Conservation (phyloP, 2,797 vertebrate species). For the Pteropus rufus region DNA sequence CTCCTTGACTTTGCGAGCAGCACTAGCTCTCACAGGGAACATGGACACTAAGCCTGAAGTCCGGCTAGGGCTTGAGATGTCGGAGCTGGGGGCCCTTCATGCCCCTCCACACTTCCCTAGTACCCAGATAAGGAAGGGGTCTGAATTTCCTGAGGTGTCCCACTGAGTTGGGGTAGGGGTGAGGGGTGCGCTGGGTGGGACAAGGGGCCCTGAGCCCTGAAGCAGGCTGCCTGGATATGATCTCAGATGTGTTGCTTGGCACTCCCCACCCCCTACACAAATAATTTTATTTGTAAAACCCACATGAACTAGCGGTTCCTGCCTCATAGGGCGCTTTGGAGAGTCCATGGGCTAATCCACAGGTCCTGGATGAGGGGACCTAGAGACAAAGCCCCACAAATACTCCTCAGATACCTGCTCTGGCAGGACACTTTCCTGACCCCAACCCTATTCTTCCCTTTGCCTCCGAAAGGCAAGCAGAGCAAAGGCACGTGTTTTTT, state of each 20-base stretch:
- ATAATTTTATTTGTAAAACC: not conserved
- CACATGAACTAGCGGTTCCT: not conserved
- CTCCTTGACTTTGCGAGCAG: not conserved
- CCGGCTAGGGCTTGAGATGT: not conserved
- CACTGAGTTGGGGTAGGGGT: not conserved
- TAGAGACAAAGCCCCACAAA: not conserved
- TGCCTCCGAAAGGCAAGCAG: not conserved
- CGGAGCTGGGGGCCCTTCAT: not conserved
- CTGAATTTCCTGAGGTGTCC: not conserved
- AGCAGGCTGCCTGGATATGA: not conserved
- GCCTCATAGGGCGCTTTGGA: not conserved
- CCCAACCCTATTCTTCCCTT: not conserved
- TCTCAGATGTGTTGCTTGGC: not conserved
- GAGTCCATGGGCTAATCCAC: not conserved
- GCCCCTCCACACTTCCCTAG: not conserved
- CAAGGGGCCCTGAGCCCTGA: not conserved
- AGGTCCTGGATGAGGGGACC: not conserved
- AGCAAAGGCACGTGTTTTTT: not conserved
- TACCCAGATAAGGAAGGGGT: not conserved
- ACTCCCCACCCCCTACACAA: not conserved
- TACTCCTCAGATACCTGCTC: not conserved
- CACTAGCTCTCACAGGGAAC: not conserved
- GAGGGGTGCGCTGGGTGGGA: not conserved
- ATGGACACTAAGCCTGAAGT: not conserved
- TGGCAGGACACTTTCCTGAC: not conserved